Evolutionary conservation across 2,113 vertebrate species (phyloP).

Genomic region (Rana temporaria): DNA sequence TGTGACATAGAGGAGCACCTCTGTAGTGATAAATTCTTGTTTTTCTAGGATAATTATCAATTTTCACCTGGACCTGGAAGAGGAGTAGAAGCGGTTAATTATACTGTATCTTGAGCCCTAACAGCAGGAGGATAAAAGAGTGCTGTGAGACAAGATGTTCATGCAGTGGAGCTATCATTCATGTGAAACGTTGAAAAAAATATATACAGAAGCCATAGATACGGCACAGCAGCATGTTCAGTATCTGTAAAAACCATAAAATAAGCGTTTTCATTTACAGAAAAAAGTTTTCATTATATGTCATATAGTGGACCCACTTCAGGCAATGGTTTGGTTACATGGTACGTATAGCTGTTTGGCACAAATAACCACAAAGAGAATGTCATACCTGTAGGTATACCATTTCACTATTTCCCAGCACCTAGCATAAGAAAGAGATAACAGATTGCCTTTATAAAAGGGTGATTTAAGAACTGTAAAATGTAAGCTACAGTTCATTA

Average conservation of each 20-base stretch:
- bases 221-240: conserved; percentile 14
- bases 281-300: background rate
- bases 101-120: conserved; percentile 46
- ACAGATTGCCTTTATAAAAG: too few species aligned
- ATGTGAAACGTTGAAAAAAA: background rate
- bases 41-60: conserved; percentile 30
- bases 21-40: conserved; percentile 24
- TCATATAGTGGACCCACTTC: background rate
- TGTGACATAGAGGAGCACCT: background rate
- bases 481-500: too few species aligned
- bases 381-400: too few species aligned
- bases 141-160: conserved; percentile 52
- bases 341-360: too few species aligned
- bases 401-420: too few species aligned
- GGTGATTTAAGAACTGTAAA: too few species aligned
- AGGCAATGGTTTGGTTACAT: too few species aligned
- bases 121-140: conserved; percentile 23
- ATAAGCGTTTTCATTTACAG: background rate
- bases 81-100: conserved; percentile 20
- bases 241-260: background rate
- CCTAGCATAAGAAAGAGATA: too few species aligned
- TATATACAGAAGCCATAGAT: background rate
- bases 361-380: too few species aligned
- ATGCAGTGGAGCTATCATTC: conserved; percentile 46
- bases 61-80: conserved; percentile 32